These are phyloP conservation scores for Gulo gulo DNA, from an alignment of 2,113 vertebrate genomes.

Conservation along the genomic window DNA sequence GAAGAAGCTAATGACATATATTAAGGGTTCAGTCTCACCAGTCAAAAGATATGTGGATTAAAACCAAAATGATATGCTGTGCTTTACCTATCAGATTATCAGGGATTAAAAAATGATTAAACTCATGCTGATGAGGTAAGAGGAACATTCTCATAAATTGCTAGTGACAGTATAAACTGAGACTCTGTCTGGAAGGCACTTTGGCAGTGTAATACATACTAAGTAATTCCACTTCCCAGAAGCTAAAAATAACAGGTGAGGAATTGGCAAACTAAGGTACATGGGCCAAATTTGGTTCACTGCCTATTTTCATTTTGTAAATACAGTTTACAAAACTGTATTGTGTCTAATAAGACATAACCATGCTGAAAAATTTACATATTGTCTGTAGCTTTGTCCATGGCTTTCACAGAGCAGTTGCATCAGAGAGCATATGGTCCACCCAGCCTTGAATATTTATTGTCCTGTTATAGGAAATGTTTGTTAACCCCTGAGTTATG, in stretches of 20 bases:
- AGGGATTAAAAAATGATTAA: not conserved
- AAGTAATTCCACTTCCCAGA: not conserved
- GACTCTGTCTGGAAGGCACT: not conserved
- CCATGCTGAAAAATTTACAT: not conserved
- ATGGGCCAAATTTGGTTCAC: not conserved
- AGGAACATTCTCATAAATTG: not conserved
- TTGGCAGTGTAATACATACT: not conserved
- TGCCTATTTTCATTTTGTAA: not conserved
- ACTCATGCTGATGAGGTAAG: not conserved
- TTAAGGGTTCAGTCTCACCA: not conserved
- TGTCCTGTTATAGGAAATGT: not conserved
- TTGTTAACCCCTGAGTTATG: not conserved
- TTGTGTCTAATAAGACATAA: not conserved
- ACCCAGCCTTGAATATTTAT: not conserved
- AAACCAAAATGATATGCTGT: not conserved
- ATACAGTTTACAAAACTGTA: not conserved
- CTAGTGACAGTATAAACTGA: not conserved
- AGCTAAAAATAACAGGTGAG: not conserved
- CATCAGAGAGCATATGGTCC: not conserved
- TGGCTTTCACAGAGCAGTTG: not conserved
- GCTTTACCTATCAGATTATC: not conserved
- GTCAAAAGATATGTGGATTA: not conserved
- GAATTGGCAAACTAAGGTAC: not conserved
- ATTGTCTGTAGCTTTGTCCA: not conserved
- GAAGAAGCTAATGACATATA: not conserved